These are phyloP conservation scores for Cephus pygmeus DNA, from an alignment of 2,888 invertebrate species.

Conservation along the genomic window DNA sequence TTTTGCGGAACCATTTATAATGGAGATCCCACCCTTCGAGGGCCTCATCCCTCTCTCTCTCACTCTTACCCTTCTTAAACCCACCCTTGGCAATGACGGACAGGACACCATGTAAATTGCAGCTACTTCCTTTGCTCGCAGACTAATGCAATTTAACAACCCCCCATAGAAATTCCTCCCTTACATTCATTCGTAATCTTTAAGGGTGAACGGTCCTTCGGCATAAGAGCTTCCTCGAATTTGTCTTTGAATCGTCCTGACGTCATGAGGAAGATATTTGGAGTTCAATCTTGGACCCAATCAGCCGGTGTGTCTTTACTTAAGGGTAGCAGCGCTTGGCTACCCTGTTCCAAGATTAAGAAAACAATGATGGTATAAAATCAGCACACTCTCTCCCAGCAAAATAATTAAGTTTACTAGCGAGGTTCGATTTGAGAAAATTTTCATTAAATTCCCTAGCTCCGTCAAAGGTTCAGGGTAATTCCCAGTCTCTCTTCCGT, in stretches of 20 bases:
- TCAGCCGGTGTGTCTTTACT: not conserved
- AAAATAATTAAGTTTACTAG: not conserved
- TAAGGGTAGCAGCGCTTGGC: not conserved
- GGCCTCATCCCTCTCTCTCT: slow-evolving; percentile 17
- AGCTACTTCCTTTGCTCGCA: slow-evolving; percentile 25
- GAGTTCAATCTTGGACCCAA: not conserved
- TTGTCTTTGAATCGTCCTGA: not conserved
- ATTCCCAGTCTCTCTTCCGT: not conserved
- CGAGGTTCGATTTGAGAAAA: not conserved
- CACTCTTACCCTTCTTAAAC: not conserved
- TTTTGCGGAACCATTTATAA: slow-evolving; percentile 36
- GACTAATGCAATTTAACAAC: slow-evolving; percentile 31
- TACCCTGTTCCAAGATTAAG: not conserved
- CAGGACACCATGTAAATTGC: slow-evolving; percentile 38
- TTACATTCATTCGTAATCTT: not conserved
- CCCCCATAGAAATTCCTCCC: not conserved
- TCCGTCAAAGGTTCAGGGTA: not conserved
- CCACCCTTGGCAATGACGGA: not conserved
- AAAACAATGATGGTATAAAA: not conserved
- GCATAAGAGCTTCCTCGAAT: not conserved
- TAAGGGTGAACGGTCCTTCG: not conserved
- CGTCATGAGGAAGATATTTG: not conserved
- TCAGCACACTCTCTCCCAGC: not conserved
- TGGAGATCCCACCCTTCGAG: slow-evolving; percentile 26
- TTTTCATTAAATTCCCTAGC: not conserved